phyloP scores from a whole-genome alignment of 2,797 vertebrate genomes.

The Hemibagrus guttatus region DNA sequence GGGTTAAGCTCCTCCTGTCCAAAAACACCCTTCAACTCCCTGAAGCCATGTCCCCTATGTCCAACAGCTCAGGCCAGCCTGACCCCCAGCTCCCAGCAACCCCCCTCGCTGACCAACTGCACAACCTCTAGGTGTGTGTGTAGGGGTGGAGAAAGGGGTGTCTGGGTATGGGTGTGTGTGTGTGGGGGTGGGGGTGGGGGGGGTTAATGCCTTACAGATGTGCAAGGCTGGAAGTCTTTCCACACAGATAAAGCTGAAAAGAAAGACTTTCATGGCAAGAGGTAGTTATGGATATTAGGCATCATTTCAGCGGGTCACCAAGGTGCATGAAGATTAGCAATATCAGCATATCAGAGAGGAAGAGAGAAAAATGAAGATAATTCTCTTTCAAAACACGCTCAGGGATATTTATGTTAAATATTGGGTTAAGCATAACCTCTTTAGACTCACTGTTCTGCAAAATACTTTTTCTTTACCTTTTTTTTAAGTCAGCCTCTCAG shows the following conservation, averaged over 20 bases:
- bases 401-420: constrained; percentile 89
- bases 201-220: constrained; percentile 86
- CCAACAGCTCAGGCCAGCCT: constrained; percentile 68
- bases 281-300: constrained; percentile 69
- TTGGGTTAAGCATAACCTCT: constrained; percentile 89
- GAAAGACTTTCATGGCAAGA: constrained; percentile 27
- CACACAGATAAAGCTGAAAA: constrained; percentile 70
- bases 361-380: constrained; percentile 18
- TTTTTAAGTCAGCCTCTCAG: constrained; percentile 80
- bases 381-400: constrained; percentile 59
- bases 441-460: constrained; percentile 83
- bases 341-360: constrained; percentile 52
- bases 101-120: constrained; percentile 77
- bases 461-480: constrained; percentile 61
- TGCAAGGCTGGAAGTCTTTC: constrained; percentile 80
- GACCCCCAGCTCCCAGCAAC: constrained; percentile 78
- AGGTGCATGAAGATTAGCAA: constrained; percentile 78
- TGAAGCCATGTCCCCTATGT: constrained; percentile 55
- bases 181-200: background rate
- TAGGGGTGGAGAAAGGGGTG: background rate
- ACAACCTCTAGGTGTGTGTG: constrained; percentile 74
- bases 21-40: constrained; percentile 51
- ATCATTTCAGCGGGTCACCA: constrained; percentile 77
- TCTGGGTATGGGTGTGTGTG: constrained; percentile 61
- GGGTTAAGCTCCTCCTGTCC: constrained; percentile 48